Evolutionary conservation across 2,888 invertebrate genomes (phyloP).

Genomic region (Pachycephus smyrnensis): DNA sequence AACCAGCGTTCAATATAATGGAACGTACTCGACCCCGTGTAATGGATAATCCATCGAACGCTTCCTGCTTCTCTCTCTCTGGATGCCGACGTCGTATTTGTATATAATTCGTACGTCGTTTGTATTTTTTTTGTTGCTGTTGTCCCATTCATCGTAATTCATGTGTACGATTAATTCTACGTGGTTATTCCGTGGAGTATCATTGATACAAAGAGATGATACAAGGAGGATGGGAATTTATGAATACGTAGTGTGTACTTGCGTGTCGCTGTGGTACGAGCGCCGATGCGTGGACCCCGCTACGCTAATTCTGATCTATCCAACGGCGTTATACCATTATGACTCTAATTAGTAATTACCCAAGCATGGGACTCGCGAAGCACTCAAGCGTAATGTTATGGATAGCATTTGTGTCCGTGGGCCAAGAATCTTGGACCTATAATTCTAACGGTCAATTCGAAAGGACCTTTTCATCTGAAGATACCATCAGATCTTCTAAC

Average conservation of each 20-base stretch:
- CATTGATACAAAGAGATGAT: not conserved
- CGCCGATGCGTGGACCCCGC: slow-evolving; percentile 44
- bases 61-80: not conserved
- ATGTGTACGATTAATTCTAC: not conserved
- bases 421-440: not conserved
- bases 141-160: not conserved
- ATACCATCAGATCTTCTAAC: not conserved
- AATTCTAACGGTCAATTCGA: not conserved
- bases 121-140: not conserved
- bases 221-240: too few relatives aligned
- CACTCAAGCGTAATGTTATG: slow-evolving; percentile 24
- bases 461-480: not conserved
- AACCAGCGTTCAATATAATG: not conserved
- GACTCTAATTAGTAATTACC: slow-evolving; percentile 30
- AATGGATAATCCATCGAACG: not conserved
- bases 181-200: not conserved
- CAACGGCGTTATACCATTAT: slow-evolving; percentile 39
- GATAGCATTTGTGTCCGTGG: not conserved
- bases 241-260: too few relatives aligned
- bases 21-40: not conserved
- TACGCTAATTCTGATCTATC: slow-evolving; percentile 33
- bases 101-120: not conserved
- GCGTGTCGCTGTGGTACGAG: too few relatives aligned
- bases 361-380: slow-evolving; percentile 31
- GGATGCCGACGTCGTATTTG: not conserved